These are phyloP conservation scores for Patagioenas fasciata DNA, from an alignment of 2,113 vertebrate species.

Conservation along the genomic window DNA sequence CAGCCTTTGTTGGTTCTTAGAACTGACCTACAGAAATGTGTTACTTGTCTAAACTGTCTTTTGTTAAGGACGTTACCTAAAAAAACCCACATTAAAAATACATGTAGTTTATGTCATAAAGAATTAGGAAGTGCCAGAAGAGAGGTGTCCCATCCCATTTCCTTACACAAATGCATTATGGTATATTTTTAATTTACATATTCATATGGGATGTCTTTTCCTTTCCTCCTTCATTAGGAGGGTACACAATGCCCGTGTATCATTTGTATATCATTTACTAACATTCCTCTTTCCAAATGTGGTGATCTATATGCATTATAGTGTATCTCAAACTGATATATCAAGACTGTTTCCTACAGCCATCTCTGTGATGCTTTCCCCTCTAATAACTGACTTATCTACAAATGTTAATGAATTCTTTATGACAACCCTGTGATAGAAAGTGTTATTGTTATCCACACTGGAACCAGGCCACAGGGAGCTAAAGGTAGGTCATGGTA, in stretches of 20 bases:
- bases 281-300: background rate
- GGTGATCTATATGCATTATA: background rate
- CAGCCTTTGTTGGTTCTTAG: background rate
- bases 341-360: background rate
- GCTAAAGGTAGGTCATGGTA: background rate
- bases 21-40: background rate
- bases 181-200: background rate
- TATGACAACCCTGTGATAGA: background rate
- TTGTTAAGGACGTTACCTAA: background rate
- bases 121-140: background rate
- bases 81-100: background rate
- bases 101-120: background rate
- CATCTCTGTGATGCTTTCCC: background rate
- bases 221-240: background rate
- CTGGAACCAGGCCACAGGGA: accelerated
- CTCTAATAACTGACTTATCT: background rate
- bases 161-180: background rate
- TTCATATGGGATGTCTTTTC: background rate
- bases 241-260: background rate
- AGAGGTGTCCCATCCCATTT: background rate
- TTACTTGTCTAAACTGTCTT: background rate
- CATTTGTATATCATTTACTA: background rate
- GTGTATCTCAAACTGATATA: background rate
- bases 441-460: background rate
- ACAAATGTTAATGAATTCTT: background rate